phyloP scores from a whole-genome alignment of 1,140 invertebrate genomes.

The Solenopsis invicta region DNA sequence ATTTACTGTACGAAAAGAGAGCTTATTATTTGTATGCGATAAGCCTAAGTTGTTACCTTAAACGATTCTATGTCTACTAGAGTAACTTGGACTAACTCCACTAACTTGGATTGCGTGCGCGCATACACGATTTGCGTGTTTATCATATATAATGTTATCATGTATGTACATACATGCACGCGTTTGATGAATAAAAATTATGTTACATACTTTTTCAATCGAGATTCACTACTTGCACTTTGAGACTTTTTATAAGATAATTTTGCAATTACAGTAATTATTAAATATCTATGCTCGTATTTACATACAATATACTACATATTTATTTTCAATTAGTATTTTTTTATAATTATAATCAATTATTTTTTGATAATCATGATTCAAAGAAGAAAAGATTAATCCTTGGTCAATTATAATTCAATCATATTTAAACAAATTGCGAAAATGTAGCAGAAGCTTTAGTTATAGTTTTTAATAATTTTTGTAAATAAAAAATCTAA shows the following conservation, averaged over 20 bases:
- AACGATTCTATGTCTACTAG: slow-evolving; percentile 6
- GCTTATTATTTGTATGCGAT: slow-evolving; percentile 17
- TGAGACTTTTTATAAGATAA: slow-evolving; percentile 44
- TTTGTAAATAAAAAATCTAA: slow-evolving; percentile 14
- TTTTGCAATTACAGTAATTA: slow-evolving; percentile 39
- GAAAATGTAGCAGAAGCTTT: not conserved
- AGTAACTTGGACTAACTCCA: not conserved
- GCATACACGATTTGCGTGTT: slow-evolving; percentile 5
- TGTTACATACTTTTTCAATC: slow-evolving; percentile 78
- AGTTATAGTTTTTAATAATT: not conserved
- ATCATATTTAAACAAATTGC: not conserved
- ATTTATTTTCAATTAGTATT: slow-evolving; percentile 25
- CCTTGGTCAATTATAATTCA: not conserved
- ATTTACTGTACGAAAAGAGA: slow-evolving; percentile 32
- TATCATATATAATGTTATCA: slow-evolving; percentile 13
- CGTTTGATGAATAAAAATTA: slow-evolving; percentile 69
- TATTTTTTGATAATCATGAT: not conserved
- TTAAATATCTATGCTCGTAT: slow-evolving; percentile 12
- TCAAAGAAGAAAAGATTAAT: not conserved
- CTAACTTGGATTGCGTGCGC: not conserved
- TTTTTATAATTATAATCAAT: not conserved
- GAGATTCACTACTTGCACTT: slow-evolving; percentile 81
- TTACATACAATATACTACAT: slow-evolving; percentile 14
- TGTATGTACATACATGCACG: not conserved
- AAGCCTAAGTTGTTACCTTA: slow-evolving; percentile 26